A percentile compares a stretch with the other conserved stretches of the same genome.
Conservation (phyloP, 2,888 invertebrate species). For the Ditula angustiorana region DNA sequence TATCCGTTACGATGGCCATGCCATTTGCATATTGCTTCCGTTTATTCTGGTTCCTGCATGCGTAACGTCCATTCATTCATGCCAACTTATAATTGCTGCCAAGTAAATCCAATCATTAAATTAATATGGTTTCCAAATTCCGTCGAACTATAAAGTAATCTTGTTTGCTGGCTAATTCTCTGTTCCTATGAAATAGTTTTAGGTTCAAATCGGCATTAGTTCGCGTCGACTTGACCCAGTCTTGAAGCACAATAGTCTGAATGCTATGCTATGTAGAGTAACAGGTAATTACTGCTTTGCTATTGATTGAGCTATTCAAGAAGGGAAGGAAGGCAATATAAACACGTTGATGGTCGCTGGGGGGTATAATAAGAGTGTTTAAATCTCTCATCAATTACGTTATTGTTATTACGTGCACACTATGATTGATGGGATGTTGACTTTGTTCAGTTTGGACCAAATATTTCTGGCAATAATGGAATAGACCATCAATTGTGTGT, state of each 20-base stretch:
- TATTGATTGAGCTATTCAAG: conserved; percentile 31
- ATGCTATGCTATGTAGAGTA: conserved; percentile 14
- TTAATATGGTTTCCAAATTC: conserved; percentile 23
- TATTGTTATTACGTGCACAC: not conserved
- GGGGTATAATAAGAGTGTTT: conserved; percentile 29
- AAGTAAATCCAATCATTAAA: conserved; percentile 8
- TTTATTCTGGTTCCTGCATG: not conserved
- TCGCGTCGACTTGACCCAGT: conserved; percentile 27
- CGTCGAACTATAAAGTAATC: conserved; percentile 13
- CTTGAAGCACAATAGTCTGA: conserved; percentile 24
- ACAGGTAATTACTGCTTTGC: conserved; percentile 30
- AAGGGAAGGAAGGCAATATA: conserved; percentile 14
- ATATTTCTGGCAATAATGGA: not conserved
- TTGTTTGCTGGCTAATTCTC: conserved; percentile 8
- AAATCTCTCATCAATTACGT: conserved; percentile 21
- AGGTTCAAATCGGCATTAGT: conserved; percentile 6
- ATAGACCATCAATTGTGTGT: conserved; percentile 2
- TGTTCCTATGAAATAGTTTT: conserved; percentile 9
- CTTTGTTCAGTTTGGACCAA: not conserved
- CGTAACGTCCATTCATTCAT: not conserved
- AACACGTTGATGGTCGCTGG: not conserved
- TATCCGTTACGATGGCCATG: conserved; percentile 1
- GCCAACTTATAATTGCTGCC: conserved; percentile 1
- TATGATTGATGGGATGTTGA: conserved; percentile 26
- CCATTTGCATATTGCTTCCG: conserved; percentile 9